Evolutionary conservation across 2,888 invertebrate genomes (phyloP).

Genomic region (Ernsta delagoae): DNA sequence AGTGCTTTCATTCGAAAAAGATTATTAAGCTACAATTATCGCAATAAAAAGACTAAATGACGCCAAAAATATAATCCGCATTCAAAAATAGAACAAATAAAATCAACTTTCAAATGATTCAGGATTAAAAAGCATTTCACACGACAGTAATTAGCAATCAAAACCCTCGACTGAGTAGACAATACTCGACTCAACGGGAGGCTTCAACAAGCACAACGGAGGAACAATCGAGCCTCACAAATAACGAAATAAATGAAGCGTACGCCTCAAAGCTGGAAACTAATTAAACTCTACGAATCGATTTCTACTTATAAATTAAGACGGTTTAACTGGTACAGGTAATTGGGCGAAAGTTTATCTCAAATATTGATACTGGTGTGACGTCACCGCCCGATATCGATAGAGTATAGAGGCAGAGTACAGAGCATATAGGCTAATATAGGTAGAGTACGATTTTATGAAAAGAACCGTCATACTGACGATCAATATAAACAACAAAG

Average conservation of each 20-base stretch:
- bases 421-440: too few relatives aligned
- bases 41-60: too few relatives aligned
- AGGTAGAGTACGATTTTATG: slow-evolving; percentile 40
- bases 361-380: slow-evolving; percentile 71
- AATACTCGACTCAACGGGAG: slow-evolving; percentile 27
- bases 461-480: too few relatives aligned
- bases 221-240: slow-evolving; percentile 48
- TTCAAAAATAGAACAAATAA: not conserved
- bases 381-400: slow-evolving; percentile 47
- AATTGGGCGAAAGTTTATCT: slow-evolving; percentile 75
- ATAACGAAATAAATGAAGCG: slow-evolving; percentile 70
- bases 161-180: slow-evolving; percentile 32
- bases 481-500: not conserved
- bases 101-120: not conserved
- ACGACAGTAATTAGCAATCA: slow-evolving; percentile 31
- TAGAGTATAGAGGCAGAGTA: too few relatives aligned
- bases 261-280: slow-evolving; percentile 70
- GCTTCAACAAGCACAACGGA: slow-evolving; percentile 24
- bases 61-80: not conserved
- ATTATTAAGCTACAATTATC: too few relatives aligned
- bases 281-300: slow-evolving; percentile 80
- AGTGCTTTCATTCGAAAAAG: too few relatives aligned
- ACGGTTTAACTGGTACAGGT: slow-evolving; percentile 75
- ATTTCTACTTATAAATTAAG: slow-evolving; percentile 77
- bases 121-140: slow-evolving; percentile 30